These are phyloP conservation scores for Aradophagus sp. DNA, from an alignment of 1,140 invertebrate genomes.

Conservation along the genomic window DNA sequence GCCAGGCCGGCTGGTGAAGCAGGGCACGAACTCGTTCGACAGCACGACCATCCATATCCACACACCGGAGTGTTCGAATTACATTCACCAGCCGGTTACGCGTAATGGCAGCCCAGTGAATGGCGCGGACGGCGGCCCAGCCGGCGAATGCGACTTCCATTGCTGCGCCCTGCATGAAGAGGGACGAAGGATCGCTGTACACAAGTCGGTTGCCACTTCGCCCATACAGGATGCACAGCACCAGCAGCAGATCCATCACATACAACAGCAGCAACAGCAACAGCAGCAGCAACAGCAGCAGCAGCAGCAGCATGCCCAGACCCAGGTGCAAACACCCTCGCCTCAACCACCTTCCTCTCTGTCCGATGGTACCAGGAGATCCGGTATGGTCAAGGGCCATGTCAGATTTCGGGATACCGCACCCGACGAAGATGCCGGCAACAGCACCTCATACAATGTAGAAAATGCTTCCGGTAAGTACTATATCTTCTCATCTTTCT, in stretches of 20 bases:
- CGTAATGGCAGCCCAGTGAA: constrained; percentile 76
- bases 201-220: constrained; percentile 92
- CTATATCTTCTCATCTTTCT: constrained; percentile 2
- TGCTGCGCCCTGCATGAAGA: constrained; percentile 95
- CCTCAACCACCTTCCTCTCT: constrained; percentile 74
- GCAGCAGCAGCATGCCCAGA: constrained; percentile 62
- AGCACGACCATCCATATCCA: constrained; percentile 86
- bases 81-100: constrained; percentile 80
- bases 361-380: constrained; percentile 71
- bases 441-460: constrained; percentile 30
- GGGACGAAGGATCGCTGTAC: constrained; percentile 90
- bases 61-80: constrained; percentile 87
- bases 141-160: constrained; percentile 92
- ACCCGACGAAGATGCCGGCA: constrained; percentile 72
- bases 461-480: constrained; percentile 32
- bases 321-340: constrained; percentile 75
- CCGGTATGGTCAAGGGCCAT: constrained; percentile 70
- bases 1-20: constrained; percentile 76
- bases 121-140: constrained; percentile 76
- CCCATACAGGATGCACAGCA: constrained; percentile 86
- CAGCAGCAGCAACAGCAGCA: constrained; percentile 69
- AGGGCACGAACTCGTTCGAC: constrained; percentile 83
- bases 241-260: constrained; percentile 25
- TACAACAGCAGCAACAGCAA: constrained; percentile 74
- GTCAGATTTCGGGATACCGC: constrained; percentile 73